A percentile compares a stretch with the other conserved stretches of the same genome.
phyloP scores from a whole-genome alignment of 2,113 vertebrate genomes.

The Cynoglossus semilaevis region DNA sequence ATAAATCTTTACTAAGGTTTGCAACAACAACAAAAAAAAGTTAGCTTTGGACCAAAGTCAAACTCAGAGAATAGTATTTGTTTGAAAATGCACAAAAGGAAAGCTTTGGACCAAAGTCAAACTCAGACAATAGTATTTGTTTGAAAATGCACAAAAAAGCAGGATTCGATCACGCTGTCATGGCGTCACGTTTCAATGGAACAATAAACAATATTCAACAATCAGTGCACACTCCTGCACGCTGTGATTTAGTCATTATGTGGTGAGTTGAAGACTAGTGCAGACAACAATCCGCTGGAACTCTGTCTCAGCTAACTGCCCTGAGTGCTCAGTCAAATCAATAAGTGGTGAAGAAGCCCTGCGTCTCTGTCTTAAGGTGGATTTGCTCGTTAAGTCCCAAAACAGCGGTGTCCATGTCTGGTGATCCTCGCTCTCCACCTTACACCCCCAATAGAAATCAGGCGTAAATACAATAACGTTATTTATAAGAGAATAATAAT shows the following conservation, averaged over 20 bases:
- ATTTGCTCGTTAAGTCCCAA: conserved; percentile 15
- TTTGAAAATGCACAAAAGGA: too few species aligned
- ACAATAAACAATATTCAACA: too few species aligned
- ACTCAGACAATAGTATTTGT: too few species aligned
- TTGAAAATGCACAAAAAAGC: too few species aligned
- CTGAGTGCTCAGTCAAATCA: conserved; percentile 71
- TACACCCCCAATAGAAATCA: not conserved
- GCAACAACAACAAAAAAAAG: too few species aligned
- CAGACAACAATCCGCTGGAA: conserved; percentile 32
- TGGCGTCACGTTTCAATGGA: too few species aligned
- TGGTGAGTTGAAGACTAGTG: conserved; percentile 28
- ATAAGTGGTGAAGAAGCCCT: conserved; percentile 65
- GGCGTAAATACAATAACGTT: not conserved
- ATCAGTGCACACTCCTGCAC: not conserved
- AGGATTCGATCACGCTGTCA: too few species aligned
- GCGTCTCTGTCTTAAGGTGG: conserved; percentile 69
- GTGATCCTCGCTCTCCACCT: not conserved
- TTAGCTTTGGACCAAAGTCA: too few species aligned
- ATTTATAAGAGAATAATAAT: too few species aligned
- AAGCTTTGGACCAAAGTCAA: too few species aligned
- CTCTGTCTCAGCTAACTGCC: conserved; percentile 56
- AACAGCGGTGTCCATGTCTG: conserved; percentile 8
- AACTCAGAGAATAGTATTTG: too few species aligned
- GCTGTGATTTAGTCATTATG: not conserved
- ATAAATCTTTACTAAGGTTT: too few species aligned